Base-by-base conservation (phyloP, 2,797 vertebrate genomes). In the Stomatorhinus walkeri region DNA sequence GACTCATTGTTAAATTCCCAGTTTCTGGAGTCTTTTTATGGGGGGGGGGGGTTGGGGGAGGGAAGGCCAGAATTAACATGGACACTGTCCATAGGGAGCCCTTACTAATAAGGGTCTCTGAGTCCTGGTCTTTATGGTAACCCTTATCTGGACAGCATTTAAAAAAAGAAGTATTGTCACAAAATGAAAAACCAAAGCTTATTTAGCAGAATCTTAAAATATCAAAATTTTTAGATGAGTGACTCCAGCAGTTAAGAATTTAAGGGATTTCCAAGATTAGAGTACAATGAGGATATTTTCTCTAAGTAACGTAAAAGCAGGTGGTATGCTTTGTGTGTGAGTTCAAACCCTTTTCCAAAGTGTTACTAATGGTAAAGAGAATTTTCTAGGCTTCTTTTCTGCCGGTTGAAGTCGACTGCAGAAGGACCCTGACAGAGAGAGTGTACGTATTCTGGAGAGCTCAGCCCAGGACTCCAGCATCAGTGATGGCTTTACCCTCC, bases 331-430 rank as follows among this genome's bases (percentile, higher is more conserved):
- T 98, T 99, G 97, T 97, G 97, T 99, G 97, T 99, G 97, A 97
- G 96, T 98, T 98, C 97, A 97, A 97, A 98, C 97, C 98, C 97
- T 99, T 81, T 99, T 99, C 97, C 97, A 99, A 99, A 99, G 98
- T 99, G 98, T 99, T 99, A 99, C 98, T 99, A 99, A 99, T 99
- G 98, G 98, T 98, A 99, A 99, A 99, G 97, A 99, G 98, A 97
- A 99, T 99, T 99, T 99, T 99, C 98, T 99, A 99, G 98, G 98
- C 98, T 99, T 97, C 98, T 99, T 98, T 99, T 99, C 98, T 99
- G 97, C 98, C 97, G 98, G 98, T 99, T 99, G 98, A 99, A 99
- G 98, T 98, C 98, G 98, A 99, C 98, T 99, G 97, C 98, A 99
- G 98, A 97, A 96, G 98, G 98, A 99, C 97, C 98, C 98, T 98